Conservation (phyloP, 2,797 vertebrate species). For the Falco cherrug region DNA sequence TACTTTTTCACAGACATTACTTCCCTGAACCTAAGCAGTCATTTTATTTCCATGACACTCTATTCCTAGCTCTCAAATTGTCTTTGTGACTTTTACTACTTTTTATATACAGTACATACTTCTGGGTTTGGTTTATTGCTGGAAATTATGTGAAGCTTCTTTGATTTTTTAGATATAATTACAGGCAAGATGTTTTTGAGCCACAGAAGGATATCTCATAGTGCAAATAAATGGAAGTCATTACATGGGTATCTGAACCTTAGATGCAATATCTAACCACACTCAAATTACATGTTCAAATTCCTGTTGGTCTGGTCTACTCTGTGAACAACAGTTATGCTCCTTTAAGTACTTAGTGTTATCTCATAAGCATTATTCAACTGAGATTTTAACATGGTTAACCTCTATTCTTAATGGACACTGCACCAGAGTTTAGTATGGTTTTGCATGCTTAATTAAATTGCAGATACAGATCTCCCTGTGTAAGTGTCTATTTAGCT, state of each 20-base stretch:
- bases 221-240: conserved; percentile 6
- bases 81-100: background rate
- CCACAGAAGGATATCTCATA: background rate
- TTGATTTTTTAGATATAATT: background rate
- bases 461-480: background rate
- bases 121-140: background rate
- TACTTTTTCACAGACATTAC: background rate
- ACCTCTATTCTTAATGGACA: background rate
- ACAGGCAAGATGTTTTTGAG: background rate
- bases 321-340: background rate
- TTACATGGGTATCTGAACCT: background rate
- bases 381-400: conserved; percentile 3
- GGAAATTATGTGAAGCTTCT: background rate
- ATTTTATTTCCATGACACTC: background rate
- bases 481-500: background rate
- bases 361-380: background rate
- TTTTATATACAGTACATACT: background rate
- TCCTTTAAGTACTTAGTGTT: background rate
- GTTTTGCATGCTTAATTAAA: background rate
- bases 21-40: background rate
- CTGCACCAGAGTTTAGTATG: background rate
- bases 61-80: background rate
- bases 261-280: background rate
- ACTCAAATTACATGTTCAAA: background rate
- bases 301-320: background rate